A percentile compares a stretch with the other conserved stretches of the same genome.
phyloP scores from a whole-genome alignment of 2,888 invertebrate genomes.

The Anoncus sp. region DNA sequence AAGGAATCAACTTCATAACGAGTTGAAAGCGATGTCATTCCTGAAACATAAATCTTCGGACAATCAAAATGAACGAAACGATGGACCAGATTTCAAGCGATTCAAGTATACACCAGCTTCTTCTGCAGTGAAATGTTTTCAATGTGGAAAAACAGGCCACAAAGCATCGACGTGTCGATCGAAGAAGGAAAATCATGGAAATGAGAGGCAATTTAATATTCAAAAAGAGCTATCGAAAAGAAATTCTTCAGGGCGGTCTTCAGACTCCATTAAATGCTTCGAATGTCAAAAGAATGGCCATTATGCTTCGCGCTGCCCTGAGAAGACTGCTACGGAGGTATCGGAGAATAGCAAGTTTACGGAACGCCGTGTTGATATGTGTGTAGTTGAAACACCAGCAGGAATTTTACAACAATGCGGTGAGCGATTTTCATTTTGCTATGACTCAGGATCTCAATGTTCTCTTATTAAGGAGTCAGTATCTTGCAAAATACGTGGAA shows the following conservation, averaged over 20 bases:
- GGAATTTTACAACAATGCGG: neutral
- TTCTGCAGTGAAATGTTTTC: neutral
- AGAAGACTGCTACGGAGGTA: neutral
- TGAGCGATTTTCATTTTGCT: slow-evolving; percentile 13
- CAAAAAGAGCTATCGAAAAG: neutral
- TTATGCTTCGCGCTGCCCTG: slow-evolving; percentile 2
- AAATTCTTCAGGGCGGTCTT: neutral
- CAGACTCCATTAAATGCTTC: neutral
- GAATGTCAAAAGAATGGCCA: slow-evolving; percentile 7
- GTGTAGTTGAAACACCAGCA: neutral
- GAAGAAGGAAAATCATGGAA: neutral
- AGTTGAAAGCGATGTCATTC: slow-evolving; percentile 7
- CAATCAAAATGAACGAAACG: neutral
- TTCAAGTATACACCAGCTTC: neutral
- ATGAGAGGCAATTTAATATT: neutral
- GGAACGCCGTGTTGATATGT: slow-evolving; percentile 4
- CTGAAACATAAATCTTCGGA: neutral
- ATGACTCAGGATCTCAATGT: slow-evolving; percentile 16
- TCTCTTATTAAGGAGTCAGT: slow-evolving; percentile 9
- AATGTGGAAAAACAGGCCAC: neutral
- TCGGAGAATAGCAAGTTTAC: neutral
- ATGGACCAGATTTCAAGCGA: neutral
- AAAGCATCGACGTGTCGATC: neutral
- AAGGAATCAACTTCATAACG: slow-evolving; percentile 1
- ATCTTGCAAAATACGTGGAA: slow-evolving; percentile 6